Evolutionary conservation across 2,888 invertebrate genomes (phyloP).

Genomic region (Leuctra nigra): DNA sequence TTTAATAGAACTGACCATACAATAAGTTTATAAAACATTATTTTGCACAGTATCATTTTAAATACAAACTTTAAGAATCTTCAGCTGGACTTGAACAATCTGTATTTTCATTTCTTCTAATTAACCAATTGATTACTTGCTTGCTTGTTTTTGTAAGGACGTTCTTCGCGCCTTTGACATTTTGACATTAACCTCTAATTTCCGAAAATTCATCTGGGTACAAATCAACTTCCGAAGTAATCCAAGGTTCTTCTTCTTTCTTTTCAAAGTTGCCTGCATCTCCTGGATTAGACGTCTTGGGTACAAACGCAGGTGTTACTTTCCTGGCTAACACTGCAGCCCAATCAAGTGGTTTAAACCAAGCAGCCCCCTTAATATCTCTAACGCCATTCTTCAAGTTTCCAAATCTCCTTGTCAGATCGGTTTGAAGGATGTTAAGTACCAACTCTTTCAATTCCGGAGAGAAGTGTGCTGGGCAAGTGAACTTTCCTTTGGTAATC

Average conservation of each 20-base stretch:
- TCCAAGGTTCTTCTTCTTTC: constrained; percentile 49
- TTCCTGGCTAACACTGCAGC: constrained; percentile 68
- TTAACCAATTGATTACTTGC: too few relatives aligned
- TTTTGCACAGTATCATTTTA: too few relatives aligned
- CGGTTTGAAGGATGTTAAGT: constrained; percentile 73
- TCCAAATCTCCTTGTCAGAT: constrained; percentile 55
- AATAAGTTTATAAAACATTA: too few relatives aligned
- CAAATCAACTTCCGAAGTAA: too few relatives aligned
- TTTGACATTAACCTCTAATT: too few relatives aligned
- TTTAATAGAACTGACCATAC: too few relatives aligned
- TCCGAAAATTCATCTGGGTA: too few relatives aligned
- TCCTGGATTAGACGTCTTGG: constrained; percentile 47
- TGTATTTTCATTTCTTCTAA: too few relatives aligned
- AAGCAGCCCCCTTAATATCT: constrained; percentile 84
- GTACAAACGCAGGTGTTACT: constrained; percentile 54
- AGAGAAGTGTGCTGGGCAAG: constrained; percentile 77
- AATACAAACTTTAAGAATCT: too few relatives aligned
- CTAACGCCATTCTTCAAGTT: constrained; percentile 75
- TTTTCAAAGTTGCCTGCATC: constrained; percentile 69
- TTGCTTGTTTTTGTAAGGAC: too few relatives aligned
- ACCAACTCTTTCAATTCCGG: constrained; percentile 49
- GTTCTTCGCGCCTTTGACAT: too few relatives aligned
- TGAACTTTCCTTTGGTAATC: constrained; percentile 84
- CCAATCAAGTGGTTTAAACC: constrained; percentile 83
- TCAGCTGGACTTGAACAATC: too few relatives aligned